phyloP scores from a whole-genome alignment of 2,888 invertebrate genomes.

The Ligdia adustata region DNA sequence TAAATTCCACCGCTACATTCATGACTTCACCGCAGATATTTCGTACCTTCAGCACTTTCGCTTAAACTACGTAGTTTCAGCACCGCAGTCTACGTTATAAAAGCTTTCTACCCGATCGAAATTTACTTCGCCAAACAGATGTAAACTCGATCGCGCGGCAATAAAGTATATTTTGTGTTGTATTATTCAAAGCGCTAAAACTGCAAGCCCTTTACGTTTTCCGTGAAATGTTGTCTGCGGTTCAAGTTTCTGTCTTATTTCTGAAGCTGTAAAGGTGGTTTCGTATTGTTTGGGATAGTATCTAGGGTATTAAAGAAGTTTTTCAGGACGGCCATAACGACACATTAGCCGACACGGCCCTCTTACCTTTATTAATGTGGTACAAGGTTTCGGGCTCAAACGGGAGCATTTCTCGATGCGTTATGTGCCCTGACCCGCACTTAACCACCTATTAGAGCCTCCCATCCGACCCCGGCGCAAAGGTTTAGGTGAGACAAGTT shows the following conservation, averaged over 20 bases:
- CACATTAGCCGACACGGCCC: constrained; percentile 76
- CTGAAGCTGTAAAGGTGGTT: constrained; percentile 38
- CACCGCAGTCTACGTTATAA: constrained; percentile 50
- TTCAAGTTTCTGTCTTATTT: constrained; percentile 43
- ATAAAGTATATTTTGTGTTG: constrained; percentile 55
- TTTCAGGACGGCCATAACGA: constrained; percentile 77
- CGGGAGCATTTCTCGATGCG: constrained; percentile 43
- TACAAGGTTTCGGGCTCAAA: constrained; percentile 71
- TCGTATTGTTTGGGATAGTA: constrained; percentile 39
- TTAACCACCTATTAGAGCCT: constrained; percentile 55
- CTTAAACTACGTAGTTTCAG: constrained; percentile 54
- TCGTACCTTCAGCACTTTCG: constrained; percentile 57
- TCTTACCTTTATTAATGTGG: constrained; percentile 80
- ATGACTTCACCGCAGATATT: constrained; percentile 43
- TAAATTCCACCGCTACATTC: constrained; percentile 39
- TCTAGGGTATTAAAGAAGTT: constrained; percentile 67
- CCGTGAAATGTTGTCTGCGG: constrained; percentile 60
- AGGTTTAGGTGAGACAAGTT: constrained; percentile 27
- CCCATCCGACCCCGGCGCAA: constrained; percentile 35
- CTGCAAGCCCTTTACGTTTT: constrained; percentile 61
- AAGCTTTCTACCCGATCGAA: constrained; percentile 57
- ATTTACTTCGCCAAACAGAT: constrained; percentile 37
- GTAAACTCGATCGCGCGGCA: constrained; percentile 35
- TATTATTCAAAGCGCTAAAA: constrained; percentile 51
- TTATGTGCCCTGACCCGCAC: constrained; percentile 60